phyloP scores from a whole-genome alignment of 1,140 invertebrate genomes.

The Drosophila rufa region DNA sequence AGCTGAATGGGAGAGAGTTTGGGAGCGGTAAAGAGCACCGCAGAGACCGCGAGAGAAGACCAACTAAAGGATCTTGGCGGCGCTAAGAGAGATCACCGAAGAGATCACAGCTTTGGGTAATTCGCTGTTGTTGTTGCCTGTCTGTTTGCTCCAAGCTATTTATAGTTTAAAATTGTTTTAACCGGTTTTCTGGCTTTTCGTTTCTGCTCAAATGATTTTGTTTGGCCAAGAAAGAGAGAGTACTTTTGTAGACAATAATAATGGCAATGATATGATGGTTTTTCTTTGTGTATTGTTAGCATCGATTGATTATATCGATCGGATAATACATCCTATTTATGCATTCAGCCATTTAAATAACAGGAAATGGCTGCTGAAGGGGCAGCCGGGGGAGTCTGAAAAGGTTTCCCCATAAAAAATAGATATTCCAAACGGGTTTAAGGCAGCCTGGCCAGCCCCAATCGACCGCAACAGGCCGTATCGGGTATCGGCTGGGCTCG shows the following conservation, averaged over 20 bases:
- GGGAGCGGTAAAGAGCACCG: background rate
- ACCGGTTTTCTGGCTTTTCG: constrained; percentile 57
- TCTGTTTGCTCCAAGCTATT: constrained; percentile 41
- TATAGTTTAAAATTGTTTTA: constrained; percentile 63
- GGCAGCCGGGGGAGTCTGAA: constrained; percentile 12
- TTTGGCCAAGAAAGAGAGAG: constrained; percentile 23
- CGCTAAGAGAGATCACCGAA: constrained; percentile 28
- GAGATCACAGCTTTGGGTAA: constrained; percentile 25
- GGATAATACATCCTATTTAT: constrained; percentile 16
- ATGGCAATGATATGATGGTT: constrained; percentile 21
- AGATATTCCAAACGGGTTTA: constrained; percentile 33
- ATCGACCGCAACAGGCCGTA: constrained; percentile 50
- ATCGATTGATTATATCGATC: constrained; percentile 17
- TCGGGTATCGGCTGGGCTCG: constrained; percentile 23
- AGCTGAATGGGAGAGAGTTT: background rate
- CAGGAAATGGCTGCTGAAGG: constrained; percentile 5
- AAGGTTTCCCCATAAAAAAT: constrained; percentile 27
- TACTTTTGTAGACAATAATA: constrained; percentile 40
- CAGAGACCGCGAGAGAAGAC: constrained; percentile 3
- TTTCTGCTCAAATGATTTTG: constrained; percentile 39
- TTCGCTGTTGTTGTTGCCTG: constrained; percentile 21
- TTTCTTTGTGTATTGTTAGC: constrained; percentile 19
- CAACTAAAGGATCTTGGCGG: constrained; percentile 21
- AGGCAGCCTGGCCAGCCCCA: constrained; percentile 6
- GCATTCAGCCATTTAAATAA: constrained; percentile 8